Evolutionary conservation across 2,888 invertebrate genomes (phyloP).

Genomic region (Petrophora chlorosata): DNA sequence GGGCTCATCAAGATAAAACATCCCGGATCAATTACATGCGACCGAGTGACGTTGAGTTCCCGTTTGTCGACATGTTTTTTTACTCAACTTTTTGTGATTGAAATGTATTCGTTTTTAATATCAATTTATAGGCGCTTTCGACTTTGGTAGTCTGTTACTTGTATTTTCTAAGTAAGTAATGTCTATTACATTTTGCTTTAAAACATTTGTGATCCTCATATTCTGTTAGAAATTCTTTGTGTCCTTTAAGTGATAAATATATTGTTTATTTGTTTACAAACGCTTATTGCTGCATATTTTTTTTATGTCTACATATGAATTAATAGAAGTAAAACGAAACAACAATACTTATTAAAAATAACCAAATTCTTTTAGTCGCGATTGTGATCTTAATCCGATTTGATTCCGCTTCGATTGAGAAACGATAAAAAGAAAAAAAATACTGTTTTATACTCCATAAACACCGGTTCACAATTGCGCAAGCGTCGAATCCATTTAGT

Average conservation of each 20-base stretch:
- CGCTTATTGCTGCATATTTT: too few species aligned
- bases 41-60: slow-evolving; percentile 73
- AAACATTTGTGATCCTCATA: too few species aligned
- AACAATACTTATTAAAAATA: too few species aligned
- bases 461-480: slow-evolving; percentile 55
- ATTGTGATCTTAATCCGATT: slow-evolving; percentile 50
- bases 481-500: slow-evolving; percentile 61
- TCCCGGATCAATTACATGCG: slow-evolving; percentile 81
- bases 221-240: too few species aligned
- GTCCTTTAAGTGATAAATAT: too few species aligned
- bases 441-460: slow-evolving; percentile 51
- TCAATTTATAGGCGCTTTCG: slow-evolving; percentile 32
- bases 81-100: slow-evolving; percentile 50
- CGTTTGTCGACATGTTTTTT: slow-evolving; percentile 65
- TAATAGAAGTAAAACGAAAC: too few species aligned
- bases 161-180: not conserved
- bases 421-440: slow-evolving; percentile 40
- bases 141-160: not conserved
- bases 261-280: too few species aligned
- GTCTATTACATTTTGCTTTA: not conserved
- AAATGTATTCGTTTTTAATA: slow-evolving; percentile 43
- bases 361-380: slow-evolving; percentile 11
- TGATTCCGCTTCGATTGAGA: slow-evolving; percentile 49
- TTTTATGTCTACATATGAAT: too few species aligned
- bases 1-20: slow-evolving; percentile 80